These are phyloP conservation scores for Phaethon lepturus DNA, from an alignment of 2,113 vertebrate genomes.

Conservation along the genomic window DNA sequence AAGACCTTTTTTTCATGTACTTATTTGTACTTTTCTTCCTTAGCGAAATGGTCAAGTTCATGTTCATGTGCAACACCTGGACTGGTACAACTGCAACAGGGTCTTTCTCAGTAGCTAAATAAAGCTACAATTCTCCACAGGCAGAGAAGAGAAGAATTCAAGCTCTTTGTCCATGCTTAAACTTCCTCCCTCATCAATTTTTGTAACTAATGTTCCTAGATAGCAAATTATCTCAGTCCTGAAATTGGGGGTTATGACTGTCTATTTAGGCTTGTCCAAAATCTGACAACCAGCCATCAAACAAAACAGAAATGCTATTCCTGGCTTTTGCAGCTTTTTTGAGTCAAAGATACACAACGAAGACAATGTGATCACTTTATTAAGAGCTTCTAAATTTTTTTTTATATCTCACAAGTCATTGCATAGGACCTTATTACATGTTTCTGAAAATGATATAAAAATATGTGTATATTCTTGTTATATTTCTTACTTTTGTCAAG, in stretches of 20 bases:
- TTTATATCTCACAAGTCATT: not conserved
- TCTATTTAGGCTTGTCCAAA: not conserved
- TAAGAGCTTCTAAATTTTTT: not conserved
- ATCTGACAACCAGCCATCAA: not conserved
- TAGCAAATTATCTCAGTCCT: not conserved
- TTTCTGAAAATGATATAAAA: not conserved
- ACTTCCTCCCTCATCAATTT: not conserved
- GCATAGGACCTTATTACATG: not conserved
- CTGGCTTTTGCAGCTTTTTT: not conserved
- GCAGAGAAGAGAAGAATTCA: not conserved
- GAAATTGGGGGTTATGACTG: fast-evolving
- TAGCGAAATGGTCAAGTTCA: not conserved
- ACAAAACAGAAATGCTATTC: not conserved
- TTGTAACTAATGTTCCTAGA: not conserved
- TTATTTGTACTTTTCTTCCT: not conserved
- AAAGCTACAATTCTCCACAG: not conserved
- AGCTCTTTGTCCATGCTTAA: not conserved
- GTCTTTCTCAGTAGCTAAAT: not conserved
- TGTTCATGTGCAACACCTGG: not conserved
- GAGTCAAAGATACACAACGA: not conserved
- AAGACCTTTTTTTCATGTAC: not conserved
- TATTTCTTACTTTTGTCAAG: not conserved
- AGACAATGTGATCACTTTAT: not conserved
- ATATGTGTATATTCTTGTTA: not conserved
- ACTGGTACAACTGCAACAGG: not conserved